These are phyloP conservation scores for Cephus nigrinus DNA, from an alignment of 2,888 invertebrate species.

Conservation along the genomic window DNA sequence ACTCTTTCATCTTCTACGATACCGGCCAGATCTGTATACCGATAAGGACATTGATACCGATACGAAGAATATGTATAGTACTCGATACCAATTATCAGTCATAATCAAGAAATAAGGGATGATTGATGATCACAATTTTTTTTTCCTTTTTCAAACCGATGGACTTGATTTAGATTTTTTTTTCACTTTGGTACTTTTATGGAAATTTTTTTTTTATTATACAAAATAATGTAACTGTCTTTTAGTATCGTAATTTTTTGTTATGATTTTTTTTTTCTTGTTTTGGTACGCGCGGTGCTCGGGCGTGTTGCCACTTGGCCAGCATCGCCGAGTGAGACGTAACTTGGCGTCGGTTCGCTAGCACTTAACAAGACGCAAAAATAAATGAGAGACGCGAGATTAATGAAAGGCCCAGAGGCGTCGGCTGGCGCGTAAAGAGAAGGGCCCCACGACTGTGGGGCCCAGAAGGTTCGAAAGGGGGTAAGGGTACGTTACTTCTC, in stretches of 20 bases:
- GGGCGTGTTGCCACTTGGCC: not conserved
- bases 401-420: conserved; percentile 62
- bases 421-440: conserved; percentile 41
- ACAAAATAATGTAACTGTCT: not conserved
- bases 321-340: not conserved
- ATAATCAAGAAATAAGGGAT: too few species aligned
- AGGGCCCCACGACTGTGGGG: conserved; percentile 37
- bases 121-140: too few species aligned
- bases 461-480: conserved; percentile 18
- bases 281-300: too few species aligned
- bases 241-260: too few species aligned
- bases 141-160: too few species aligned
- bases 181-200: too few species aligned
- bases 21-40: too few species aligned
- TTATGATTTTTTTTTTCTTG: too few species aligned
- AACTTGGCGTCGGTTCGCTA: not conserved
- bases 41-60: too few species aligned
- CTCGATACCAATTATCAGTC: too few species aligned
- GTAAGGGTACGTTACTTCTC: conserved; percentile 15
- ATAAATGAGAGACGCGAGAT: conserved; percentile 63
- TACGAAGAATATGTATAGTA: too few species aligned
- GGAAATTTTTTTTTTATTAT: not conserved
- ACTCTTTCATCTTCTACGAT: not conserved
- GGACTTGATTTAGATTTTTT: too few species aligned
- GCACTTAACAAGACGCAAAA: conserved; percentile 59